Percentiles rank a stretch among this genome's conserved stretches.
phyloP scores from a whole-genome alignment of 2,888 invertebrate species.

The Lithophane socia region DNA sequence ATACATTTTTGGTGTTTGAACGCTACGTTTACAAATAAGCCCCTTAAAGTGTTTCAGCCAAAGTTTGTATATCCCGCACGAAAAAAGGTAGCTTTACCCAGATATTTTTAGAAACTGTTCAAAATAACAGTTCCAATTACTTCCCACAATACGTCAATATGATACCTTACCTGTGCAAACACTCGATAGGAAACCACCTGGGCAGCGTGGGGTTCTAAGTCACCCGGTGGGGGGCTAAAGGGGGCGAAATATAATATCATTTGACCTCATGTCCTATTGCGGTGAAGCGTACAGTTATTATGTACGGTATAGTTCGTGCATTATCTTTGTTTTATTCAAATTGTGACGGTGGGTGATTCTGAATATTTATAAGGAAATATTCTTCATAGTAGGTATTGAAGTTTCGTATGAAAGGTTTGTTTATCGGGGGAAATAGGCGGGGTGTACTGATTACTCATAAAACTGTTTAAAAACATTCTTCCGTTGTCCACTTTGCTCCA shows the following conservation, averaged over 20 bases:
- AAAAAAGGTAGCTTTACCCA: not conserved
- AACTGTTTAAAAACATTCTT: no score
- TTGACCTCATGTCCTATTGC: conserved; percentile 30
- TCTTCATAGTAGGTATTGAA: not conserved
- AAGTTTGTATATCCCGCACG: not conserved
- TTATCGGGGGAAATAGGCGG: not conserved
- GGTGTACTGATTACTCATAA: no score
- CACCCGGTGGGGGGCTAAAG: not conserved
- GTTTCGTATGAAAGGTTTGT: not conserved
- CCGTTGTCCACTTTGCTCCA: no score
- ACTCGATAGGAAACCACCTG: conserved; percentile 41
- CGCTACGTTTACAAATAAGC: no score
- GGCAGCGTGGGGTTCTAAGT: conserved; percentile 11
- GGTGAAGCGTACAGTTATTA: conserved; percentile 26
- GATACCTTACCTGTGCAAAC: conserved; percentile 44
- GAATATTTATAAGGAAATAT: not conserved
- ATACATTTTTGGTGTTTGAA: no score
- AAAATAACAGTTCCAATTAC: conserved; percentile 36
- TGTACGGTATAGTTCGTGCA: conserved; percentile 9
- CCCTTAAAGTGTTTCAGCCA: not conserved
- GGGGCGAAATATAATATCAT: conserved; percentile 36
- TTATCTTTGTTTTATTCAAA: conserved; percentile 29
- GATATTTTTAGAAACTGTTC: conserved; percentile 13
- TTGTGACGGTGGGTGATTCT: not conserved
- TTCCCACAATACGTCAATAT: conserved; percentile 13